These are phyloP conservation scores for Zophobas morio DNA, from an alignment of 1,140 invertebrate genomes.

Conservation along the genomic window DNA sequence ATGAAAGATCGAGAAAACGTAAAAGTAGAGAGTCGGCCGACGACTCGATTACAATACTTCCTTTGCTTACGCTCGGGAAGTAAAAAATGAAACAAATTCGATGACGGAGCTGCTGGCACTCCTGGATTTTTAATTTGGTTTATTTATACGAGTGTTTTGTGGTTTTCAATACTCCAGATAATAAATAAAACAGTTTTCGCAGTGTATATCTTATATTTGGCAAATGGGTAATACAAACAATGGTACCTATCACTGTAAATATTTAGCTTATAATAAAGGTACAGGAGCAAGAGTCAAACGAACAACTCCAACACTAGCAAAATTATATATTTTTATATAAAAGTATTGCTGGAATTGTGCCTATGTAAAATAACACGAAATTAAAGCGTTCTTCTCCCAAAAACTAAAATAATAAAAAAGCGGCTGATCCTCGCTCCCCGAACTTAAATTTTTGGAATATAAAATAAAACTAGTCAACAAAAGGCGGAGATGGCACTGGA, in stretches of 20 bases:
- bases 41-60: too few species aligned
- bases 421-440: conserved; percentile 18
- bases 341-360: conserved; percentile 6
- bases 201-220: conserved; percentile 42
- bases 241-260: conserved; percentile 34
- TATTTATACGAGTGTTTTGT: too few species aligned
- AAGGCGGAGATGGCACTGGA: conserved; percentile 1
- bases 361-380: background rate
- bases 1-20: too few species aligned
- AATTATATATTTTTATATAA: conserved; percentile 12
- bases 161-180: too few species aligned
- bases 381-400: conserved; percentile 7
- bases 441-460: conserved; percentile 16
- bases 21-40: too few species aligned
- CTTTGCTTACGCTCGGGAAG: too few species aligned
- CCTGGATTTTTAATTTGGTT: background rate
- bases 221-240: conserved; percentile 41
- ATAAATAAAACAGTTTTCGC: background rate
- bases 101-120: too few species aligned
- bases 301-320: conserved; percentile 18
- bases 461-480: conserved; percentile 19
- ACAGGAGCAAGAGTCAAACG: conserved; percentile 31
- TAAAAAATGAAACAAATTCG: too few species aligned
- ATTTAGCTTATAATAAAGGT: conserved; percentile 38
- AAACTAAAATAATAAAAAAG: background rate